Percentiles rank a stretch among this genome's conserved stretches.
Evolutionary conservation across 2,797 vertebrate genomes (phyloP).

Genomic region (Iguana delicatissima): DNA sequence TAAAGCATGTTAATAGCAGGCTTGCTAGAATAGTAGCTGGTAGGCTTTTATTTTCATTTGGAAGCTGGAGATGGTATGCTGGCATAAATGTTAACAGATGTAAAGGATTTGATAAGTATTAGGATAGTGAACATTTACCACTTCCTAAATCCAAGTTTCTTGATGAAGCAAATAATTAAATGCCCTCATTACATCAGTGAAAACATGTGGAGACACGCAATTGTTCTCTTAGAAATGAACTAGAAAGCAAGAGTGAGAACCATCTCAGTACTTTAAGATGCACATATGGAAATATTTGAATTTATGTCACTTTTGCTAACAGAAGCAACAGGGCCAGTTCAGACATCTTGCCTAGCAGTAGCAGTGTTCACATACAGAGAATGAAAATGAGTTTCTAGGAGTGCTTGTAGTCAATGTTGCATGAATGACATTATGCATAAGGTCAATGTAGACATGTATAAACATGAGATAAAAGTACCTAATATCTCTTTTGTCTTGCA

Average conservation of each 20-base stretch:
- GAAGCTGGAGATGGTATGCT: conserved; percentile 9
- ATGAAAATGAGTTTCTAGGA: neutral
- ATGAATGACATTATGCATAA: neutral
- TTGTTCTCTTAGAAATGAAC: neutral
- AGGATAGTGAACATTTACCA: neutral
- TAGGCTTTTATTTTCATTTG: conserved; percentile 20
- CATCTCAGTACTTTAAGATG: neutral
- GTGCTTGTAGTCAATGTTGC: neutral
- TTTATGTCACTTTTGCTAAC: neutral
- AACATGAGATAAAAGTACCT: neutral
- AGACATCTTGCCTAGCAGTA: neutral
- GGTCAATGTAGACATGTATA: neutral
- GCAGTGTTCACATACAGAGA: neutral
- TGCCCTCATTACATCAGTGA: conserved; percentile 9
- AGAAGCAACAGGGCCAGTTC: neutral
- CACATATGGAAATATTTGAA: neutral
- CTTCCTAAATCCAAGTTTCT: conserved; percentile 20
- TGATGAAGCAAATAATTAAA: neutral
- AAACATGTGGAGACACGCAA: conserved; percentile 3
- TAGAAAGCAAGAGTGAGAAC: neutral
- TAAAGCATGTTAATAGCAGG: neutral
- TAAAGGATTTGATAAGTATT: conserved; percentile 30
- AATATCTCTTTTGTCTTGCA: neutral
- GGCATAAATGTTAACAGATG: neutral
- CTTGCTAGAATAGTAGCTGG: conserved; percentile 21